phyloP scores from a whole-genome alignment of 2,113 vertebrate genomes.

The Coturnix japonica region DNA sequence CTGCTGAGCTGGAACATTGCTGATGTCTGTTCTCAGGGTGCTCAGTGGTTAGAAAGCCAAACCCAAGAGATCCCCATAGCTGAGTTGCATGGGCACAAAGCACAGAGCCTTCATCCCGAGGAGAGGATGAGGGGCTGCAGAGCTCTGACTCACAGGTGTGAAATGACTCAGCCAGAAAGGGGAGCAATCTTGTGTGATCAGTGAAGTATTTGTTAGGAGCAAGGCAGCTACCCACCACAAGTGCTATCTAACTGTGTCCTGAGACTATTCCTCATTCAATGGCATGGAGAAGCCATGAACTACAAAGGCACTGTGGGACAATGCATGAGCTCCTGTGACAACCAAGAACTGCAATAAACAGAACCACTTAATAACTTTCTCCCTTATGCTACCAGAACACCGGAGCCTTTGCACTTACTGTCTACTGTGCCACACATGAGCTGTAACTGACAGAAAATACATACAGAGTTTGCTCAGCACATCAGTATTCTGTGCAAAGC shows the following conservation, averaged over 20 bases:
- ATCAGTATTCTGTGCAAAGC: not conserved
- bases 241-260: not conserved
- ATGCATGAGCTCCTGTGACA: not conserved
- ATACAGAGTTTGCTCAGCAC: not conserved
- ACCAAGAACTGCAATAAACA: not conserved
- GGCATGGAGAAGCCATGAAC: not conserved
- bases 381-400: not conserved
- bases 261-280: not conserved
- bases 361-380: not conserved
- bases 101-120: not conserved
- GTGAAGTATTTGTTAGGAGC: not conserved
- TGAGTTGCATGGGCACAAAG: not conserved
- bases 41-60: not conserved
- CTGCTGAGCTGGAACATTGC: not conserved
- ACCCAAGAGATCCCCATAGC: not conserved
- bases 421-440: not conserved
- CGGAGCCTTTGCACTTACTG: not conserved
- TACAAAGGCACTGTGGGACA: not conserved
- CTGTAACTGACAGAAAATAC: not conserved
- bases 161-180: not conserved
- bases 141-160: not conserved
- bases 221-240: not conserved
- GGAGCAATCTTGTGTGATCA: not conserved
- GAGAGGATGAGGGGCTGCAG: not conserved
- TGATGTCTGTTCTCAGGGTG: not conserved